Conservation (phyloP, 2,888 invertebrate species). For the Craniophora ligustri region DNA sequence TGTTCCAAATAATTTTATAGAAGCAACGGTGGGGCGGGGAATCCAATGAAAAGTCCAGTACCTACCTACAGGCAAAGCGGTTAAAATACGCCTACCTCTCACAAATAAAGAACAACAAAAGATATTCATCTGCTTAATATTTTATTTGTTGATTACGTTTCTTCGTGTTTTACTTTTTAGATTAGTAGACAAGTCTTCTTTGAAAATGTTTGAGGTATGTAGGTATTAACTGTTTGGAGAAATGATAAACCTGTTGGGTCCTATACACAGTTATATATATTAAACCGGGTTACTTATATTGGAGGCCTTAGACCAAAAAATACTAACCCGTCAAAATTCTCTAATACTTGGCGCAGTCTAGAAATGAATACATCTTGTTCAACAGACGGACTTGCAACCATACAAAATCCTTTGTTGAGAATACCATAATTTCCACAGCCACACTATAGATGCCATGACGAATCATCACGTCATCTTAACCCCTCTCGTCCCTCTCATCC, state of each 20-base stretch:
- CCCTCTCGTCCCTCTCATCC: too few species aligned
- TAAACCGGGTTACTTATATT: too few species aligned
- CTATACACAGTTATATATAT: too few species aligned
- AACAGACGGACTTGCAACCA: too few species aligned
- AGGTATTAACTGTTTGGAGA: too few species aligned
- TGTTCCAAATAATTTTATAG: conserved; percentile 82
- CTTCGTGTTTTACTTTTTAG: conserved; percentile 8
- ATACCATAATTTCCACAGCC: conserved; percentile 1
- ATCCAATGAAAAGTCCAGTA: conserved; percentile 71
- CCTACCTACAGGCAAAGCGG: conserved; percentile 58
- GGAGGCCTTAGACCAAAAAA: too few species aligned
- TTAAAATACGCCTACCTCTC: conserved; percentile 61
- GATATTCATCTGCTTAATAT: conserved; percentile 51
- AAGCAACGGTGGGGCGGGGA: conserved; percentile 58
- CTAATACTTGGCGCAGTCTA: too few species aligned
- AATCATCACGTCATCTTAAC: background rate
- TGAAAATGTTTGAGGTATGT: too few species aligned
- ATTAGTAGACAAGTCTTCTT: background rate
- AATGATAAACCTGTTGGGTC: too few species aligned
- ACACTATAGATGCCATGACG: background rate
- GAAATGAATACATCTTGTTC: too few species aligned
- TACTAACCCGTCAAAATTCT: background rate
- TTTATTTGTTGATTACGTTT: conserved; percentile 44
- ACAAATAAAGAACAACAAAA: conserved; percentile 43
- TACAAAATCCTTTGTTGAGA: background rate